Base-by-base conservation (phyloP, 2,888 invertebrate genomes). In the Amphipyra tragopoginis region DNA sequence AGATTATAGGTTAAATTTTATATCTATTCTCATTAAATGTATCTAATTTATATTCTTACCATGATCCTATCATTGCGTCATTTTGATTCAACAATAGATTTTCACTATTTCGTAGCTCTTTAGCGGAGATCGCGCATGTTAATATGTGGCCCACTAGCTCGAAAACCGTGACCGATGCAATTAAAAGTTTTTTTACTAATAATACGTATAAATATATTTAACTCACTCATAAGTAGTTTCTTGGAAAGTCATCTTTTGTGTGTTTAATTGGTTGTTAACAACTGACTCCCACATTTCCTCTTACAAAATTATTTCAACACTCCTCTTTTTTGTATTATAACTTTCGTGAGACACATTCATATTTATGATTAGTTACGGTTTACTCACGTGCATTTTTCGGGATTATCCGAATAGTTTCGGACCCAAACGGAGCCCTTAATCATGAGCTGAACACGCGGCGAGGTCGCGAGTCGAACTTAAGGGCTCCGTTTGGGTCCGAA, bases 121-220 rank as follows among this genome's bases (percentile, higher is more conserved):
- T 51, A 48, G 58, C 65, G 65, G 76, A 81, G 77, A 82, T 72
- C 77, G 81, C 72, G 80, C 68, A 88, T 86, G 87, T 85, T 88
- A 89, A 79, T 84, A 88, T 77, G 50, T 75, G 80, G 33, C 89
- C 92, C 80, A 91, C 66, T 88, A 90, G 81, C 55, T 61, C 86
- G 83, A 56, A 57, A 29, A 86, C 84, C 92, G 90, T 91, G 76
- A 84, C 87, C 69, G 66, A 72, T 73, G 81, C 77, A 87, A 87
- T 87, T 86, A 87, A 80, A 80, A 83, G 77, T 81, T 71, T 75
- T 73, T 72, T 79, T 63, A 66, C 40, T 53, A 65, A 63, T 65
- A 53, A 62, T 63, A 67, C 39, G 64, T 62, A 45, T 55, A 60
- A 70, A 62, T 49, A 71, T 49, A 49, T 60, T 57, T 49, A 56